These are phyloP conservation scores for Saiga tatarica DNA, from an alignment of 2,113 vertebrate species.

Conservation along the genomic window DNA sequence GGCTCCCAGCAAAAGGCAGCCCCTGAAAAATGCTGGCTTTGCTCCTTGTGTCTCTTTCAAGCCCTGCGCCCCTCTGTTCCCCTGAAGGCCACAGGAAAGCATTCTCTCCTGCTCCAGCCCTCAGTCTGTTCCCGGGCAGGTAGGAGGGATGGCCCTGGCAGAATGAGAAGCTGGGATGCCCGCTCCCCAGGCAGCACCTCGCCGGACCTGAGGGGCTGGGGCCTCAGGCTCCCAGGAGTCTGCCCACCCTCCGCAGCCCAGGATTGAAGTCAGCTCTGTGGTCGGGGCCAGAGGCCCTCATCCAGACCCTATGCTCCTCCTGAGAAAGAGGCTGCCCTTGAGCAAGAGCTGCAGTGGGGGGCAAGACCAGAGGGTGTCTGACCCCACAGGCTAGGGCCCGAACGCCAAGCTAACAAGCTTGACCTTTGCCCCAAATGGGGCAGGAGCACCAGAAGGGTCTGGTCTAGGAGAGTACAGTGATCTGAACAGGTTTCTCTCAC, in stretches of 20 bases:
- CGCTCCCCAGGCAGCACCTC: neutral
- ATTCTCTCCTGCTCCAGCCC: neutral
- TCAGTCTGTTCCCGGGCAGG: too few relatives aligned
- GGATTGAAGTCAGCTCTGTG: neutral
- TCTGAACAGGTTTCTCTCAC: neutral
- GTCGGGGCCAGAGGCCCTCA: neutral
- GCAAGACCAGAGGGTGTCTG: neutral
- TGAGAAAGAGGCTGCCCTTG: neutral
- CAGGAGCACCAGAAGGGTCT: neutral
- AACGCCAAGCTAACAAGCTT: neutral
- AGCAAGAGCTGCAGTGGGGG: neutral
- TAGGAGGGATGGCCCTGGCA: neutral
- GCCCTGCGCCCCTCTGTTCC: too few relatives aligned
- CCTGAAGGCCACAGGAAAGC: neutral
- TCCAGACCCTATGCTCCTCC: neutral
- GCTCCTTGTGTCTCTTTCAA: too few relatives aligned
- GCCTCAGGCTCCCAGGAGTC: neutral
- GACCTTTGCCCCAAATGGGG: neutral
- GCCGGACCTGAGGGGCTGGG: neutral
- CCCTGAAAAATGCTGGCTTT: neutral
- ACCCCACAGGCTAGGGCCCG: fast-evolving
- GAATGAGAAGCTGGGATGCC: neutral
- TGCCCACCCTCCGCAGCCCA: neutral
- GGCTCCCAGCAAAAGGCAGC: neutral
- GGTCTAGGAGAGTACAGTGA: neutral